A percentile compares a stretch with the other conserved stretches of the same genome.
Evolutionary conservation across 2,113 vertebrate species (phyloP).

Genomic region (Onychorhynchus coronatus): DNA sequence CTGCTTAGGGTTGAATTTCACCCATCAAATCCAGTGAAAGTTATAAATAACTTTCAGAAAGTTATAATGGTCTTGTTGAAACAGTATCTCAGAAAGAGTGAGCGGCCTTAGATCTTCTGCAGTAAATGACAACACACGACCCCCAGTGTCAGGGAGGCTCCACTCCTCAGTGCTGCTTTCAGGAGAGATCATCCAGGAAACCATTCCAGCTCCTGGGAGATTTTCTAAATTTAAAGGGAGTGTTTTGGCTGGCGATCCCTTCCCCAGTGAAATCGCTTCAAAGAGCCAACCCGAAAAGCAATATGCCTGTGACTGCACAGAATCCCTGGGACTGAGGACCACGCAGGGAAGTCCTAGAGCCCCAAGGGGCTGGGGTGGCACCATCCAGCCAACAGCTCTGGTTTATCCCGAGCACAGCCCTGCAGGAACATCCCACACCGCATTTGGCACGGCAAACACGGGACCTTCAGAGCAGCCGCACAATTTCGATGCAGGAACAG

Average conservation of each 20-base stretch:
- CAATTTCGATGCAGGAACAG: not conserved
- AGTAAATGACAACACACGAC: not conserved
- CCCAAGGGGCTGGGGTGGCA: fast-evolving
- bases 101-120: not conserved
- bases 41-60: not conserved
- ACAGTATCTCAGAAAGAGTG: not conserved
- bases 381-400: not conserved
- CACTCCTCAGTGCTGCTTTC: not conserved
- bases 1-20: conserved; percentile 15
- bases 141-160: not conserved
- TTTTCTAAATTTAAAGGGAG: not conserved
- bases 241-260: not conserved
- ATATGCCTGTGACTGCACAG: not conserved
- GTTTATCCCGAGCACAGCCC: not conserved
- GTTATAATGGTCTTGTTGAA: not conserved
- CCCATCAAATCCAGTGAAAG: not conserved
- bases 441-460: not conserved
- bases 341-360: fast-evolving
- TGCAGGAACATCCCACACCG: not conserved
- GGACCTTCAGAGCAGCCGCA: not conserved
- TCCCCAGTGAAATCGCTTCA: not conserved
- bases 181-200: not conserved
- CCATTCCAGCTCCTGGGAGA: not conserved
- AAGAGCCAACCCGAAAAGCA: not conserved
- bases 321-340: not conserved